Percentiles rank a stretch among this genome's conserved stretches.
Evolutionary conservation across 2,888 invertebrate species (phyloP).

Genomic region (Conops quadrifasciatus): DNA sequence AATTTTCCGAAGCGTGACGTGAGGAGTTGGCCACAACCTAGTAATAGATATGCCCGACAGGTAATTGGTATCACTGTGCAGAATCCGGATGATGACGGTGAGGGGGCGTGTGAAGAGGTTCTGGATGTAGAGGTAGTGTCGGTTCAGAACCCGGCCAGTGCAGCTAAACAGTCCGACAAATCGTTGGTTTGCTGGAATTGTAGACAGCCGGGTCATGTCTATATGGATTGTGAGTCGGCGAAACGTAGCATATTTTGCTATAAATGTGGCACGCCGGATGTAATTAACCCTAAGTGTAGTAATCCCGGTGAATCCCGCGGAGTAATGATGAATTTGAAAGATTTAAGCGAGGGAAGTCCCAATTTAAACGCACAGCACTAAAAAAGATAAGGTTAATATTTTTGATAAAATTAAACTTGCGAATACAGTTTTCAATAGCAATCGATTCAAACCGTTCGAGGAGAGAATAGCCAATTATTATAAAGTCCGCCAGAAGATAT

Average conservation of each 20-base stretch:
- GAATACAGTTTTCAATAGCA: no score
- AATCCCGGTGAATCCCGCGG: not conserved
- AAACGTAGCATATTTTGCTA: constrained; percentile 1
- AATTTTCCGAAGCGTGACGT: not conserved
- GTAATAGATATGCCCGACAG: not conserved
- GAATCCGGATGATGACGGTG: no score
- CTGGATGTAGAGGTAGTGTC: not conserved
- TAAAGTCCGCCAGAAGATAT: not conserved
- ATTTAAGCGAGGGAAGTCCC: no score
- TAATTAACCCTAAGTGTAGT: not conserved
- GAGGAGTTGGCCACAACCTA: not conserved
- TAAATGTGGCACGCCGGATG: not conserved
- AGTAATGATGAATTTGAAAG: not conserved
- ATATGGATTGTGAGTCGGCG: not conserved
- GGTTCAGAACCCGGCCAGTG: not conserved
- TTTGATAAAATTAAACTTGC: no score
- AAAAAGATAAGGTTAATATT: no score
- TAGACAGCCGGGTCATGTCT: not conserved
- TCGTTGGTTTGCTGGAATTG: not conserved
- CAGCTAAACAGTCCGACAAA: not conserved
- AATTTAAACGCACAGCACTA: no score
- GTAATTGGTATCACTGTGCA: not conserved
- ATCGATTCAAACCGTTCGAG: no score
- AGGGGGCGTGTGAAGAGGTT: not conserved
- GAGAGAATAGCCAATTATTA: not conserved